These are phyloP conservation scores for Diarsia dahlii DNA, from an alignment of 2,888 invertebrate species.

Conservation along the genomic window DNA sequence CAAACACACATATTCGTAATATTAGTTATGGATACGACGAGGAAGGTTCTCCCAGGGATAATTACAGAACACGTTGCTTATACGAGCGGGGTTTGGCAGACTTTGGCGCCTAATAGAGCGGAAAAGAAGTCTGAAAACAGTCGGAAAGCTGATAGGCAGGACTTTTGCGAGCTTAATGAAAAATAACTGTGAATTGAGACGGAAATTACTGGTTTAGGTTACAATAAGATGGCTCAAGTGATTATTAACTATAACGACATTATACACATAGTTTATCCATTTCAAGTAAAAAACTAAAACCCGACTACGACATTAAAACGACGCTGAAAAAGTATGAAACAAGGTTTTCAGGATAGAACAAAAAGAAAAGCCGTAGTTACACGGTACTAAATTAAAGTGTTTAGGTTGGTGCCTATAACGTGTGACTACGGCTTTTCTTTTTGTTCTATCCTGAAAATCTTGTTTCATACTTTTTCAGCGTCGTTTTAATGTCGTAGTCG, in stretches of 20 bases:
- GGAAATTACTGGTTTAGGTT: neutral
- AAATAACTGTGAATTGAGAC: conserved; percentile 3
- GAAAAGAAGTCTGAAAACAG: conserved; percentile 20
- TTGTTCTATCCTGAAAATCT: no score
- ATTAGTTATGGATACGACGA: neutral
- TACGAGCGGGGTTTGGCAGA: conserved; percentile 32
- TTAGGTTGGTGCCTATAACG: no score
- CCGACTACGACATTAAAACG: no score
- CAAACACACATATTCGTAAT: no score
- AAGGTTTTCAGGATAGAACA: no score
- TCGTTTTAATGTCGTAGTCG: no score
- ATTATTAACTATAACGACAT: neutral
- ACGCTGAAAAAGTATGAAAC: no score
- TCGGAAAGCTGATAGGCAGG: conserved; percentile 11
- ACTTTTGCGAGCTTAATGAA: neutral
- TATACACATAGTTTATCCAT: neutral
- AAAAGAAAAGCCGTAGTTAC: no score
- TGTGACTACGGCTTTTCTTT: no score
- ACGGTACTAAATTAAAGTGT: no score
- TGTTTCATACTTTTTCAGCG: no score
- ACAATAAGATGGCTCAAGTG: neutral
- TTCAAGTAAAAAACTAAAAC: no score
- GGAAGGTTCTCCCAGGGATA: conserved; percentile 42
- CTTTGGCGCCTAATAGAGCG: conserved; percentile 36
- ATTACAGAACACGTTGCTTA: conserved; percentile 40